Base-by-base conservation (phyloP, 2,113 vertebrate genomes). In the Pithys albifrons region DNA sequence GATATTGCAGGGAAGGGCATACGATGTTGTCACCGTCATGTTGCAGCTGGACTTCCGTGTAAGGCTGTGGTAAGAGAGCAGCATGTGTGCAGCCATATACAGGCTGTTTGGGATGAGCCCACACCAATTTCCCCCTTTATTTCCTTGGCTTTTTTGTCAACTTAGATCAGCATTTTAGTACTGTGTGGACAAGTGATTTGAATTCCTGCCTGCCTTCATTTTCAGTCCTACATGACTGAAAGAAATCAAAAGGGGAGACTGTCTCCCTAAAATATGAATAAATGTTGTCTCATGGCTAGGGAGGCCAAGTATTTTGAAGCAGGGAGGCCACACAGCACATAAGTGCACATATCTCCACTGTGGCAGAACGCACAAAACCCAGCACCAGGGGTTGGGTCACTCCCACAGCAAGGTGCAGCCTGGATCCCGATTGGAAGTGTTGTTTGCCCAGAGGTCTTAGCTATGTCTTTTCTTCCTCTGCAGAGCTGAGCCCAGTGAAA, bases 381-480 rank as follows among this genome's bases (percentile, higher is more conserved):
- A 37, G 1, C n/a, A 9, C 23, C 1, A 22, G 19, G 57, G 24
- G 7, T 62, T 5, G 3, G 41, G 74, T 35, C 69, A 3, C 39
- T 74, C 62, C 51, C 54, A 46, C 2, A 6, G 37, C 64, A 37
- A 41, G 55, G 15, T 58, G 72, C 46, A 72, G 43, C 58, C 39
- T 74, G 33, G 27, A n/a, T 65, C 85, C 70, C 45, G 28, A 39
- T 76, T 0, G 0, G 18, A 41, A 39, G 57, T 31, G 25, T 22
- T 9, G 0, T 46, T 71, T 74, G 46, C 22, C n/a, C 6, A 2
- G 0, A 0, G 27, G 33, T 65, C 52, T 85, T 41, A 41, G 67
- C 19, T 73, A 17, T 61, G 41, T 58, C 67, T 88, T 88, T 69
- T 88, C 66, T 76, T 77, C n/a, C 46, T 70, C 74, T n/a, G 39